These are phyloP conservation scores for Bothrops jararaca DNA, from an alignment of 2,113 vertebrate genomes.

Conservation along the genomic window DNA sequence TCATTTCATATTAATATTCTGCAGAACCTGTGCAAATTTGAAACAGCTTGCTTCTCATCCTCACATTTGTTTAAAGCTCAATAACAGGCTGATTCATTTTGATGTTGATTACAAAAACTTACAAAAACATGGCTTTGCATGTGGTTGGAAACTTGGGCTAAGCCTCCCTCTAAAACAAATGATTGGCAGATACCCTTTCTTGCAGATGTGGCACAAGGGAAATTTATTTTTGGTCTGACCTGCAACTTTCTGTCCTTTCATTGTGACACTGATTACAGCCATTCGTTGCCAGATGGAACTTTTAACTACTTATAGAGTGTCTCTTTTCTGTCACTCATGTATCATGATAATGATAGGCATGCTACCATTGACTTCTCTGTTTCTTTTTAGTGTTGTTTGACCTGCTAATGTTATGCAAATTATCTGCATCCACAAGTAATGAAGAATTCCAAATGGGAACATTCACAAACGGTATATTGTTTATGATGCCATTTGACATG, in stretches of 20 bases:
- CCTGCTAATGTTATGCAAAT: constrained; percentile 32
- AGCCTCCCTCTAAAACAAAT: constrained; percentile 47
- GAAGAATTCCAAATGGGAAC: background rate
- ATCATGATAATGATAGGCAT: constrained; percentile 62
- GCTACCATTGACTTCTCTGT: constrained; percentile 55
- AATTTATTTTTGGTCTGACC: constrained; percentile 60
- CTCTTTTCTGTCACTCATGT: constrained; percentile 67
- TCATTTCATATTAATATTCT: constrained; percentile 69
- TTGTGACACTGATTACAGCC: constrained; percentile 57
- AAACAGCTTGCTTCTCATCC: constrained; percentile 71
- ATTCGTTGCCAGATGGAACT: constrained; percentile 66
- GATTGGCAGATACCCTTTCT: constrained; percentile 62
- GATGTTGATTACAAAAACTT: constrained; percentile 45
- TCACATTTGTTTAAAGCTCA: constrained; percentile 71
- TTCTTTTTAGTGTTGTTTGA: constrained; percentile 27
- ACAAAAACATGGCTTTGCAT: constrained; percentile 61
- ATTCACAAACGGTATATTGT: background rate
- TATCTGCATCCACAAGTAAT: constrained; percentile 4
- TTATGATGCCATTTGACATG: background rate
- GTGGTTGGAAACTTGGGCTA: constrained; percentile 59
- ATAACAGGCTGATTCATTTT: constrained; percentile 69
- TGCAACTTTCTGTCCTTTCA: constrained; percentile 61
- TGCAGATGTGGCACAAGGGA: constrained; percentile 65
- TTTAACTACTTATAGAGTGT: constrained; percentile 59
- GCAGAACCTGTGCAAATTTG: constrained; percentile 64